Percentiles rank a stretch among this genome's conserved stretches.
phyloP scores from a whole-genome alignment of 2,797 vertebrate species.

The Hypotaenidia philippensis region DNA sequence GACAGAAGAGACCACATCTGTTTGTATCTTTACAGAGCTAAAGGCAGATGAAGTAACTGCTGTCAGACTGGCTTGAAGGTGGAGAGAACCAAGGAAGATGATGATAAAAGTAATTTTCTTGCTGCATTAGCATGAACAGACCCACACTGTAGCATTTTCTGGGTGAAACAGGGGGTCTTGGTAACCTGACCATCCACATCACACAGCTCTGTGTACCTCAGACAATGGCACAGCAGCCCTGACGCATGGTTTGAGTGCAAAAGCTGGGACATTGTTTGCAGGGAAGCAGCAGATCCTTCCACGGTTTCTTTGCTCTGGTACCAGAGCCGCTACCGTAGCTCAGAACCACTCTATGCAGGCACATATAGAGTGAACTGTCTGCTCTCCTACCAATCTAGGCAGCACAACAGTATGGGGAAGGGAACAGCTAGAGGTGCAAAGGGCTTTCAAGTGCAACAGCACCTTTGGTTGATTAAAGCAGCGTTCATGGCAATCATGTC shows the following conservation, averaged over 20 bases:
- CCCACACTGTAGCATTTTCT: not conserved
- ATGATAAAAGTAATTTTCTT: not conserved
- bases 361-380: not conserved
- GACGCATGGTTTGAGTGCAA: not conserved
- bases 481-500: constrained; percentile 23
- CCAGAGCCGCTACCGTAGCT: not conserved
- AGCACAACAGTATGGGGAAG: not conserved
- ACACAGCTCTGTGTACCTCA: not conserved
- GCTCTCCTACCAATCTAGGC: not conserved
- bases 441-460: not conserved
- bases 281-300: not conserved
- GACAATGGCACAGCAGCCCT: not conserved
- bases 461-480: not conserved
- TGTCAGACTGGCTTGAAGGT: not conserved
- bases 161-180: not conserved
- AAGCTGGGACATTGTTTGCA: not conserved
- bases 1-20: not conserved
- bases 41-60: not conserved
- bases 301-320: not conserved
- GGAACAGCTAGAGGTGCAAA: not conserved
- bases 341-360: not conserved
- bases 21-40: not conserved
- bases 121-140: not conserved
- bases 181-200: not conserved
- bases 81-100: not conserved